Conservation (phyloP, 2,888 invertebrate genomes). For the Esperia sulphurella region DNA sequence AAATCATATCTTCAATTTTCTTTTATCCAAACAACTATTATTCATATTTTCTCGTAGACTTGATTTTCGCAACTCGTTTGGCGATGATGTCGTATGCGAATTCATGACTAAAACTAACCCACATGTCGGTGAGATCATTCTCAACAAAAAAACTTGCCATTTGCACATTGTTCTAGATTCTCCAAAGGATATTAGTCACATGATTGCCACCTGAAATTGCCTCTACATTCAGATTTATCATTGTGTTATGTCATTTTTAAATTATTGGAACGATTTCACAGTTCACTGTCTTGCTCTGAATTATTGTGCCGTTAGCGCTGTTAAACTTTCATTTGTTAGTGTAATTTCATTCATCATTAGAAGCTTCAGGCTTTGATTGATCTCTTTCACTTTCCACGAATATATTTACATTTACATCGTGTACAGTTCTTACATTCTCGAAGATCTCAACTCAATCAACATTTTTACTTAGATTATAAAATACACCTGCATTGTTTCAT, state of each 20-base stretch:
- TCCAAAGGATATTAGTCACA: conserved; percentile 4
- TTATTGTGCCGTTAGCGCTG: background rate
- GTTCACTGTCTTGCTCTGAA: background rate
- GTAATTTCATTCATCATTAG: conserved; percentile 1
- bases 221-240: background rate
- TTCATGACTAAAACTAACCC: conserved; percentile 33
- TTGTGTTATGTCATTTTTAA: background rate
- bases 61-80: background rate
- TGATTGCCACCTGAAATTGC: background rate
- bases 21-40: background rate
- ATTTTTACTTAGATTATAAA: too few relatives aligned
- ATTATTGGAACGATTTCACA: background rate
- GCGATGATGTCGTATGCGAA: background rate
- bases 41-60: background rate
- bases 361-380: background rate
- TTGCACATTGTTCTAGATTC: conserved; percentile 19
- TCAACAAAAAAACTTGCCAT: conserved; percentile 26
- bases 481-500: background rate
- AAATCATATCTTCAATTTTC: too few relatives aligned
- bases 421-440: too few relatives aligned
- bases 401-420: background rate
- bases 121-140: conserved; percentile 46
- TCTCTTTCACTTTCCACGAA: background rate
- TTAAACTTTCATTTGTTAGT: background rate
- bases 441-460: too few relatives aligned